phyloP scores from a whole-genome alignment of 2,113 vertebrate genomes.

The Anarrhichthys ocellatus region DNA sequence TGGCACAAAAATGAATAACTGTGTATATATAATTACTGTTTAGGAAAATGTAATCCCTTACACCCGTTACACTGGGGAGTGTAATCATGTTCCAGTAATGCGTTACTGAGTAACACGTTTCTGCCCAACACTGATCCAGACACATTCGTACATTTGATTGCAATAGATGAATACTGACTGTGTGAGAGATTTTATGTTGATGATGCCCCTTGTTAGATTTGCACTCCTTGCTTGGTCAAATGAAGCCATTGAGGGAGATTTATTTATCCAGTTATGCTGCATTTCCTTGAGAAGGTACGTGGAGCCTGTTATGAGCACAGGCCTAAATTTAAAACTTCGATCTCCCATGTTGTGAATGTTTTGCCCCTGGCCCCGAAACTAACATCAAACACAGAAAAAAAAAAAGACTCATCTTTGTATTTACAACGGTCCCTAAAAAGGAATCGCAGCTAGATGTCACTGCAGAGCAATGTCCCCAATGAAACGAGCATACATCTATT shows the following conservation, averaged over 20 bases:
- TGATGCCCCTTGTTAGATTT: slow-evolving; percentile 34
- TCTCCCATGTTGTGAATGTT: slow-evolving; percentile 42
- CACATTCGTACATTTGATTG: slow-evolving; percentile 7
- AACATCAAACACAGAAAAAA: not conserved
- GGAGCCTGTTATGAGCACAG: slow-evolving; percentile 36
- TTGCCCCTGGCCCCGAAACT: not conserved
- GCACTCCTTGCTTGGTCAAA: slow-evolving; percentile 40
- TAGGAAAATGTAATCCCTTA: too few species aligned
- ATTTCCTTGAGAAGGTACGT: slow-evolving; percentile 34
- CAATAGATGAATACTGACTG: slow-evolving; percentile 2
- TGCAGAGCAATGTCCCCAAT: slow-evolving; percentile 27
- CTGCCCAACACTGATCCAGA: slow-evolving; percentile 5
- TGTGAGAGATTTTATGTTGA: slow-evolving; percentile 1
- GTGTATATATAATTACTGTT: too few species aligned
- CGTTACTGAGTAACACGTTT: not conserved
- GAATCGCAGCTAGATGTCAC: slow-evolving; percentile 38
- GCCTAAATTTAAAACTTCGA: slow-evolving; percentile 33
- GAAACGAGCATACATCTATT: slow-evolving; percentile 10
- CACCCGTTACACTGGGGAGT: not conserved
- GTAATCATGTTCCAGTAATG: not conserved
- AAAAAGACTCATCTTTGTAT: slow-evolving; percentile 20
- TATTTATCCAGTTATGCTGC: slow-evolving; percentile 38
- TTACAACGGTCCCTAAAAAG: slow-evolving; percentile 49
- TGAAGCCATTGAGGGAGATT: slow-evolving; percentile 15
- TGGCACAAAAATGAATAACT: too few species aligned